A percentile compares a stretch with the other conserved stretches of the same genome.
phyloP scores from a whole-genome alignment of 2,888 invertebrate species.

The Caenorhabditis panamensis region DNA sequence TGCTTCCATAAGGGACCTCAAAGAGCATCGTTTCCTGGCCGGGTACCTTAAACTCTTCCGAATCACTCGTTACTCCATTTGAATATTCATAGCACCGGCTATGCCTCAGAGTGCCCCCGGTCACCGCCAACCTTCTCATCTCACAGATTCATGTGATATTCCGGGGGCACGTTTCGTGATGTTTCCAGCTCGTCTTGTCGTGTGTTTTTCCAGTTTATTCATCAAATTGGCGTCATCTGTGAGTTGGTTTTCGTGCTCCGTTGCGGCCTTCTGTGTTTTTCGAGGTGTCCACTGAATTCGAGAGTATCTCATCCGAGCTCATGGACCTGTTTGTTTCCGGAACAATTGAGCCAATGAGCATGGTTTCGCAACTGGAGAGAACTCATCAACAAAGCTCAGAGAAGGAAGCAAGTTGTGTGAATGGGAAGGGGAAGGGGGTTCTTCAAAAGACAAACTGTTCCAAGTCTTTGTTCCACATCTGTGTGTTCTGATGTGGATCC shows the following conservation, averaged over 20 bases:
- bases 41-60: conserved; percentile 22
- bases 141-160: conserved; percentile 42
- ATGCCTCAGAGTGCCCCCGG: no score
- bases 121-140: conserved; percentile 14
- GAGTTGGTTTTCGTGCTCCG: conserved; percentile 17
- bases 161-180: conserved; percentile 19
- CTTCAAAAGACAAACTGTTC: no score
- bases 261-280: no score
- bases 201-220: no score
- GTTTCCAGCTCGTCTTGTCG: conserved; percentile 10
- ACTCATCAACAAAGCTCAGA: conserved; percentile 34
- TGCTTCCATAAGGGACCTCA: conserved; percentile 38
- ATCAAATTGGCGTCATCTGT: conserved; percentile 48
- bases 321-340: conserved; percentile 26
- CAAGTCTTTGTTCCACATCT: conserved; percentile 1
- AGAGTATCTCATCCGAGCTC: not conserved
- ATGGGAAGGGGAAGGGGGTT: no score
- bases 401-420: conserved; percentile 2
- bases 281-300: conserved; percentile 4
- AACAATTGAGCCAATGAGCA: conserved; percentile 40
- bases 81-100: conserved; percentile 52
- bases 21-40: conserved; percentile 30
- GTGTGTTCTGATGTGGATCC: conserved; percentile 2
- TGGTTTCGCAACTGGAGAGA: conserved; percentile 19
- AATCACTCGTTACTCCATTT: conserved; percentile 32